Conservation (phyloP, 2,888 invertebrate species). For the Platycnemis pennipes region DNA sequence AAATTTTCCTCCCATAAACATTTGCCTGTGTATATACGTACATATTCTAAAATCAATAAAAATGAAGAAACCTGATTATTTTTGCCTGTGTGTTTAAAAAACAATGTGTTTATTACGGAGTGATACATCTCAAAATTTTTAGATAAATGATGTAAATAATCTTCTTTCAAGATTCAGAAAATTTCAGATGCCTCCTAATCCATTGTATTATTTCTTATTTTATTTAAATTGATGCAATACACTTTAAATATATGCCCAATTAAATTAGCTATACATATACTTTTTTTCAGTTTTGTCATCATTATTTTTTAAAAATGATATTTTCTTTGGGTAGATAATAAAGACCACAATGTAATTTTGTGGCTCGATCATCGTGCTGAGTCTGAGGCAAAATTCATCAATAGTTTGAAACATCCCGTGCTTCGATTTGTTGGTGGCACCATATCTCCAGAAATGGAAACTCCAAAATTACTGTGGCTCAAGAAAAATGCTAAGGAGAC, state of each 20-base stretch:
- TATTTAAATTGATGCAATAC: too few species aligned
- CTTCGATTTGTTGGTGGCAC: slow-evolving; percentile 94
- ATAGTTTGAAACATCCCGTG: slow-evolving; percentile 87
- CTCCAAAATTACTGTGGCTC: slow-evolving; percentile 96
- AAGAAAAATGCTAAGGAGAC: slow-evolving; percentile 85
- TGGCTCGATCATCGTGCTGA: slow-evolving; percentile 97
- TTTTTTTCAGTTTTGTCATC: neutral
- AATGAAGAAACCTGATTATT: too few species aligned
- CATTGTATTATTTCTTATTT: too few species aligned
- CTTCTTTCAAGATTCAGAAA: too few species aligned
- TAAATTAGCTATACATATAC: neutral
- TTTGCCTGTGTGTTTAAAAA: too few species aligned
- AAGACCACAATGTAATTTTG: slow-evolving; percentile 91
- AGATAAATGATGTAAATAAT: too few species aligned
- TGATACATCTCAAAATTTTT: too few species aligned
- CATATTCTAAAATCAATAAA: too few species aligned
- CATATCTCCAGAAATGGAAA: slow-evolving; percentile 98
- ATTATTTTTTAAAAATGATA: neutral
- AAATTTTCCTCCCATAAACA: too few species aligned
- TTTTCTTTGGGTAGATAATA: slow-evolving; percentile 80
- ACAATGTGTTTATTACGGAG: too few species aligned
- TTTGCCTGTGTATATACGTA: too few species aligned
- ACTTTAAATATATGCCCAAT: neutral
- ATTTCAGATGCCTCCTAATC: too few species aligned
- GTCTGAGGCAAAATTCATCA: slow-evolving; percentile 90